phyloP scores from a whole-genome alignment of 2,797 vertebrate species.

The Melopsittacus undulatus region DNA sequence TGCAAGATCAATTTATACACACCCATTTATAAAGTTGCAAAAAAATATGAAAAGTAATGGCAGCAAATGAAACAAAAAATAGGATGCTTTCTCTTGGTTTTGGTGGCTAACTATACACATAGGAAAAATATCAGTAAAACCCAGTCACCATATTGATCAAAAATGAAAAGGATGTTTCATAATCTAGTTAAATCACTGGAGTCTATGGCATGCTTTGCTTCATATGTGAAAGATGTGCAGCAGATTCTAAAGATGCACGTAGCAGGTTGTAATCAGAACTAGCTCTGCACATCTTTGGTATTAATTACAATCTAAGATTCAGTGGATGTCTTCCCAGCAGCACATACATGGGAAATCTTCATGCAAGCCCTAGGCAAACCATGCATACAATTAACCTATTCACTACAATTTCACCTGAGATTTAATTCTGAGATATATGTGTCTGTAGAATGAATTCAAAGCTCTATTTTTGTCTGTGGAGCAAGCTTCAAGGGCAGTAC shows the following conservation, averaged over 20 bases:
- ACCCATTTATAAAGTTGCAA: constrained; percentile 18
- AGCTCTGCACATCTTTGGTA: not conserved
- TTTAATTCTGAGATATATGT: not conserved
- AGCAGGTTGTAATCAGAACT: not conserved
- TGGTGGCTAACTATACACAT: constrained; percentile 68
- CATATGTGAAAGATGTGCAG: not conserved
- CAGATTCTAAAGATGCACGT: not conserved
- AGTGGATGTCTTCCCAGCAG: not conserved
- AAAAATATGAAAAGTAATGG: constrained; percentile 47
- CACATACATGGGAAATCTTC: not conserved
- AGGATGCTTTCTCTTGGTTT: constrained; percentile 34
- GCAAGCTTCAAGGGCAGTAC: not conserved
- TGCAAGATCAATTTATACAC: constrained; percentile 1
- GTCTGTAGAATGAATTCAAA: not conserved
- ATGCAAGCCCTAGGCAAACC: constrained; percentile 8
- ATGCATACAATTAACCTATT: not conserved
- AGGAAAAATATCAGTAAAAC: constrained; percentile 60
- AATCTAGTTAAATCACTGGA: not conserved
- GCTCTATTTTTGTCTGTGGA: rapidly evolving
- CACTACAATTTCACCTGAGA: not conserved
- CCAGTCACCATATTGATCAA: constrained; percentile 44
- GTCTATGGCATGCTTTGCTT: constrained; percentile 33
- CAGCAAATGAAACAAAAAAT: constrained; percentile 64
- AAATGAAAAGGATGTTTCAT: not conserved
- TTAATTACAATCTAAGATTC: not conserved